Evolutionary conservation across 1,140 invertebrate genomes (phyloP), one percentile per base, ranked within the genome.

Genomic region (Globodera rostochiensis): DNA sequence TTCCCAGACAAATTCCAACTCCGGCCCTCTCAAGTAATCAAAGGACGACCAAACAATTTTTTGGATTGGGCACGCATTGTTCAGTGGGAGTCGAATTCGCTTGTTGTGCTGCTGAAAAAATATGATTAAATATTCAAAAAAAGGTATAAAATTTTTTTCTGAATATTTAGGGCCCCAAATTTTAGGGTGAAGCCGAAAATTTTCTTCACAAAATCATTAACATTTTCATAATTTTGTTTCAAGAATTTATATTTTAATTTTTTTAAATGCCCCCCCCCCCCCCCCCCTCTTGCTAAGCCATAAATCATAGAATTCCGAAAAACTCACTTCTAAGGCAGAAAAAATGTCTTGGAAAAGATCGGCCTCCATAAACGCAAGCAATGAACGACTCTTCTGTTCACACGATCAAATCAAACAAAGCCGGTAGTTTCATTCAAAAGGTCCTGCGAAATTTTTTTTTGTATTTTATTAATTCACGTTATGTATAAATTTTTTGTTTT

Each of bases 21-120:
- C 84, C 5, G 83, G 83, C 45, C 83, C 83, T 6, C 69, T 36
- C 73, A 77, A 81, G 53, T 84, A 84, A 50, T 86, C 84, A 46
- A 84, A 84, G 6, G 83, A 83, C 6, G 83, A 84, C 84, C 84
- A 84, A 64, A 84, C 70, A 69, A 84, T 86, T 64, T 84, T 83
- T 25, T 66, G 69, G 9, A 83, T 64, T 7, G 82, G 82, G 9
- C 64, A 85, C 45, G 9, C 77, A 80, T 83, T 84, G 8, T 53
- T 19, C 8, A 83, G 45, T 15, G 73, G 73, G 19, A 83, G 47
- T 9, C 46, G 15, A 25, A 83, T 69, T 15, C 57, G 45, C 13
- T 75, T 84, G 25, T 86, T 45, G 2, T 81, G 50, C 5, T 73
- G 45, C 82, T 83, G 36, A 85, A 85, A 67, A 4, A 25, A 57